Percentiles rank a stretch among this genome's conserved stretches.
Evolutionary conservation across 1,140 invertebrate species (phyloP).

Genomic region (Hyphantria cunea): DNA sequence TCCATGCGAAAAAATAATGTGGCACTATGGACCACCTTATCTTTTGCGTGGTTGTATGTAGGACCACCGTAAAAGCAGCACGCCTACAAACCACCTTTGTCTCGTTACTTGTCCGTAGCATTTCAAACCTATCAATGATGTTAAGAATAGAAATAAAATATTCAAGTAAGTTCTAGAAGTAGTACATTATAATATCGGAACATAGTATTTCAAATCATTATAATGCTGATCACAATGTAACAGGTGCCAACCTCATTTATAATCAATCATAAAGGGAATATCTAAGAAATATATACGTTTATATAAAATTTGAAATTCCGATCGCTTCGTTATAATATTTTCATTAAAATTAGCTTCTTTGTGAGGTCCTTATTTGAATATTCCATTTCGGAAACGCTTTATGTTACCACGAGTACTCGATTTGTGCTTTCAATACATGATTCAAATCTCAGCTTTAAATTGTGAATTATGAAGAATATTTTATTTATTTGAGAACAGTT

Average conservation of each 20-base stretch:
- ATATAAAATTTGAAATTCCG: slow-evolving; percentile 32
- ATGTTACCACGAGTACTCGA: slow-evolving; percentile 5
- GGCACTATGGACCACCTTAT: too few species aligned
- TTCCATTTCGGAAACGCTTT: slow-evolving; percentile 11
- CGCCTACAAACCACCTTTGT: too few species aligned
- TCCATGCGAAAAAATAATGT: too few species aligned
- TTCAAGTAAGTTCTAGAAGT: too few species aligned
- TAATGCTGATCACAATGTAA: background rate
- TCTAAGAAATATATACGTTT: slow-evolving; percentile 13
- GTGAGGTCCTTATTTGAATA: slow-evolving; percentile 30
- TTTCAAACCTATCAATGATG: too few species aligned
- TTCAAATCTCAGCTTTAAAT: slow-evolving; percentile 14
- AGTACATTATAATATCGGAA: too few species aligned
- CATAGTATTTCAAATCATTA: background rate
- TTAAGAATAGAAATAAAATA: too few species aligned
- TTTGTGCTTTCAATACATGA: slow-evolving; percentile 29
- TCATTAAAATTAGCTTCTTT: slow-evolving; percentile 35
- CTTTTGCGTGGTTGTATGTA: too few species aligned
- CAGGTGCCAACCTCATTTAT: background rate
- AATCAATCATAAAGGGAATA: slow-evolving; percentile 21
- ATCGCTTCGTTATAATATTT: slow-evolving; percentile 34
- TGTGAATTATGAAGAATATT: too few species aligned
- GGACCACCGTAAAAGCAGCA: too few species aligned
- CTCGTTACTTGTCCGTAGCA: too few species aligned
- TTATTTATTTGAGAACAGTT: too few species aligned